Evolutionary conservation across 2,888 invertebrate species (phyloP).

Genomic region (Trichopria drosophilae): DNA sequence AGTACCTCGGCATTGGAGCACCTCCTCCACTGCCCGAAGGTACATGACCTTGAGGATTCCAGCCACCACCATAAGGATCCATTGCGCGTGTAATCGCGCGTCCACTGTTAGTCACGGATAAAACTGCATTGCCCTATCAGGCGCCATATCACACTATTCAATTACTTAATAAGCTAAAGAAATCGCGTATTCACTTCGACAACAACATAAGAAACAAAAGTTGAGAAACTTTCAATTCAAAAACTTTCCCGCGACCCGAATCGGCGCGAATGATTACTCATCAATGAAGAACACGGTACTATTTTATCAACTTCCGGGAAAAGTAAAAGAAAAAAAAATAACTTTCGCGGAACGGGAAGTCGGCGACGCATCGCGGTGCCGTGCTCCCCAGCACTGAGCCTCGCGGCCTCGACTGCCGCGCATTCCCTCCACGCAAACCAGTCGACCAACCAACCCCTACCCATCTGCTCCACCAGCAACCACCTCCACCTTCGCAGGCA

Average conservation of each 20-base stretch:
- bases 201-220: too few species aligned
- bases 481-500: constrained; percentile 33
- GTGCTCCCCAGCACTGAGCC: constrained; percentile 57
- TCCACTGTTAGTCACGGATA: constrained; percentile 29
- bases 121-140: constrained; percentile 51
- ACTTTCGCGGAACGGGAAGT: constrained; percentile 48
- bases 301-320: too few species aligned
- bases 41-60: constrained; percentile 53
- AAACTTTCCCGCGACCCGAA: too few species aligned
- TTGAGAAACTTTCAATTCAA: too few species aligned
- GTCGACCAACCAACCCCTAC: constrained; percentile 45
- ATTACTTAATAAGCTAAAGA: too few species aligned
- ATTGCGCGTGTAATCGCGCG: constrained; percentile 41
- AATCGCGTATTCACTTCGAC: too few species aligned
- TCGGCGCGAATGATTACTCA: too few species aligned
- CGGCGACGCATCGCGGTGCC: constrained; percentile 56
- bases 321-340: too few species aligned
- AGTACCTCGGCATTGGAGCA: constrained; percentile 46
- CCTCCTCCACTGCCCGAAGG: constrained; percentile 32
- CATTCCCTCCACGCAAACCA: constrained; percentile 56
- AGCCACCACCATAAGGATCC: constrained; percentile 61
- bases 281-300: too few species aligned
- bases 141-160: too few species aligned
- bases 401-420: constrained; percentile 59
- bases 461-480: constrained; percentile 31